Evolutionary conservation across 2,113 vertebrate species (phyloP).

Genomic region (Chaetorhynchus papuensis): DNA sequence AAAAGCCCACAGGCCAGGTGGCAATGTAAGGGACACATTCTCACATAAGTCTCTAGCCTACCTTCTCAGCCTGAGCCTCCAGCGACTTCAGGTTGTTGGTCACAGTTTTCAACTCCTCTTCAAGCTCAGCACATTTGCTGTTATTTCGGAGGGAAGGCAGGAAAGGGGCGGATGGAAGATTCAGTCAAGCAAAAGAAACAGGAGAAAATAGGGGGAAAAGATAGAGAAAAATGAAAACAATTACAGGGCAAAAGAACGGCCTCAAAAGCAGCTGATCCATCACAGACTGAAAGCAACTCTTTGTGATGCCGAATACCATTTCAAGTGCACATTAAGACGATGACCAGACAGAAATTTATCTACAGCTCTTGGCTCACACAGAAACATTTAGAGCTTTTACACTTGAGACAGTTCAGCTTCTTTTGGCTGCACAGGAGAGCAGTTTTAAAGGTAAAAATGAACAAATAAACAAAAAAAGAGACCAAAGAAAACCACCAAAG

Average conservation of each 20-base stretch:
- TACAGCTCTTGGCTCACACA: background rate
- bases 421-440: conserved; percentile 64
- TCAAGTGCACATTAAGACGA: background rate
- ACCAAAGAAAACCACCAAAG: conserved; percentile 70
- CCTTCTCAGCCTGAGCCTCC: conserved; percentile 99
- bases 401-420: conserved; percentile 65
- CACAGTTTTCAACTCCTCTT: conserved; percentile 99
- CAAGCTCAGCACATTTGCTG: conserved; percentile 99
- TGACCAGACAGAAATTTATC: background rate
- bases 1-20: background rate
- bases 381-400: conserved; percentile 1
- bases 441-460: conserved; percentile 63
- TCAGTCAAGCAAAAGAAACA: conserved; percentile 70
- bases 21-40: background rate
- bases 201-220: conserved; percentile 70
- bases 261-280: conserved; percentile 74
- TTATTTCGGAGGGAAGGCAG: conserved; percentile 80
- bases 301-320: background rate
- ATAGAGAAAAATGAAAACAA: conserved; percentile 74
- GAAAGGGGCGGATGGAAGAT: conserved; percentile 64
- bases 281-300: background rate
- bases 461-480: conserved; percentile 48
- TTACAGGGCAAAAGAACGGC: conserved; percentile 72
- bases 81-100: conserved; percentile 99
- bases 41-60: conserved; percentile 72